Evolutionary conservation across 1,140 invertebrate genomes (phyloP), one percentile per base, ranked within the genome.

Genomic region (Habropoda laboriosa): DNA sequence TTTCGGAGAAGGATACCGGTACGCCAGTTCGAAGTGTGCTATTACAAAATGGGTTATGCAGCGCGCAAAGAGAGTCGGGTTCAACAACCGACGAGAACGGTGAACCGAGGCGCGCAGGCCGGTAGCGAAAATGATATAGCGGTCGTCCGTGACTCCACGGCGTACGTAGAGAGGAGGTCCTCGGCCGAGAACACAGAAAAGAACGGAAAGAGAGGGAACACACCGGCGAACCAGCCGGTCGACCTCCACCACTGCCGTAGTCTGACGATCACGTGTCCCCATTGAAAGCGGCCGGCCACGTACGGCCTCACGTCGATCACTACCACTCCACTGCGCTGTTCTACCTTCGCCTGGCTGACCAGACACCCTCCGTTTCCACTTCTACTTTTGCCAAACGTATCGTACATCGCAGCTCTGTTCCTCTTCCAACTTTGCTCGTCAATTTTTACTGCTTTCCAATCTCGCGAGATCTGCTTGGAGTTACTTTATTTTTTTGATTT

Each of bases 41-140:
- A 90, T 92, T 93, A 92, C 91, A 93, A 92, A 92, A 93, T 93
- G 88, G 92, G 92, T 93, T 92, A 92, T 92, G 92, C 90, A 90
- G 91, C 91, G 88, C 89, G 87, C 88, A 89, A 85, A 92, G 91
- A 92, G 88, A 83, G 87, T 87, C 78, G 88, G 81, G 92, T 92
- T 93, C 90, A 90, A 90, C 86, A 90, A 92, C 91, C 91, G 87
- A 74, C 78, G 88, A 83, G 86, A 88, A 90, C 89, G 81, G 86
- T 84, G 87, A 89, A 88, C 87, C 85, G 85, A 90, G 87, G 87
- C 71, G 86, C 81, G 83, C 76, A 85, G 67, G 82, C 82, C 85
- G 85, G 88, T 91, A 91, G 91, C 90, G 90, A 91, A 87, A 91
- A 91, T 91, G 88, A 91, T 91, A 89, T 88, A 90, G 90, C 89